These are phyloP conservation scores for Bungarus multicinctus DNA, from an alignment of 2,113 vertebrate genomes.

Conservation along the genomic window DNA sequence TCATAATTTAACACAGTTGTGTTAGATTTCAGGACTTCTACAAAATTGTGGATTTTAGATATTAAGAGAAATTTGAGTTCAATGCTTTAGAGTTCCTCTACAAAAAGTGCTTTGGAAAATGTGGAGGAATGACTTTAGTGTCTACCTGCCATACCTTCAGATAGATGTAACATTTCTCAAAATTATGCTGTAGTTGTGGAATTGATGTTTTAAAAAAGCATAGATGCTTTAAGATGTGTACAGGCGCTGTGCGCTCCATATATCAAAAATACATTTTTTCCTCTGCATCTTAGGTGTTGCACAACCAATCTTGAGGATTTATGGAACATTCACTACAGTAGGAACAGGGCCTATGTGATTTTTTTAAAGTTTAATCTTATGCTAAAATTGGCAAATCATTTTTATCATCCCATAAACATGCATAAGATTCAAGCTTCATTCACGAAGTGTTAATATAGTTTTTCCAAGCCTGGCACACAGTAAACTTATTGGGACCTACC, in stretches of 20 bases:
- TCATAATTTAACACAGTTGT: background rate
- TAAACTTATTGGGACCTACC: background rate
- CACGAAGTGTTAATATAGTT: background rate
- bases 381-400: background rate
- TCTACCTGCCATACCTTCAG: background rate
- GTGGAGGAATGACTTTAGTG: background rate
- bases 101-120: background rate
- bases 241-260: background rate
- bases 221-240: background rate
- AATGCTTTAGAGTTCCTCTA: background rate
- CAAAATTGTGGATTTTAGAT: background rate
- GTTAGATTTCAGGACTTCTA: background rate
- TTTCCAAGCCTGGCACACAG: background rate
- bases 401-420: background rate
- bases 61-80: background rate
- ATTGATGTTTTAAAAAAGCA: background rate
- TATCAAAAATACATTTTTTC: background rate
- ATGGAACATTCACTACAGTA: background rate
- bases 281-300: background rate
- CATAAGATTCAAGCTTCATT: background rate
- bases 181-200: background rate
- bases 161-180: background rate
- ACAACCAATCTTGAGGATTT: background rate
- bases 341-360: background rate
- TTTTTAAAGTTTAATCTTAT: background rate